phyloP scores from a whole-genome alignment of 2,797 vertebrate genomes.

The Oreochromis grahami region DNA sequence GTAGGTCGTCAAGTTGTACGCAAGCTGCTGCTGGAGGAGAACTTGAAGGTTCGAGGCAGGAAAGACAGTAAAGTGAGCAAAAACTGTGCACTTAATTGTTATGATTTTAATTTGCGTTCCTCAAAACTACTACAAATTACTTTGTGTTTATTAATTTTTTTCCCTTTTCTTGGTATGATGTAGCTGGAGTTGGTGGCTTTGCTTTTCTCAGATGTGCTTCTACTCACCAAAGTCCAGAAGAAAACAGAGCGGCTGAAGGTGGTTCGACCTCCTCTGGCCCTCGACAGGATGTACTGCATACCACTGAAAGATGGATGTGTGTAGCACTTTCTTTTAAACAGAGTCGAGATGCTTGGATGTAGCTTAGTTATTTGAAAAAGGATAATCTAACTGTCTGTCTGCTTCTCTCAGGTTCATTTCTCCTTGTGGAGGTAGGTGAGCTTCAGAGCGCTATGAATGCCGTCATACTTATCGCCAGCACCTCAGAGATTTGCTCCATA shows the following conservation, averaged over 20 bases:
- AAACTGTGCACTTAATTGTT: not conserved
- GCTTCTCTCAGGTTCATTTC: conserved; percentile 75
- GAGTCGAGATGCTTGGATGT: not conserved
- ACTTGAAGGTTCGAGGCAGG: conserved; percentile 75
- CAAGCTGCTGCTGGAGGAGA: conserved; percentile 79
- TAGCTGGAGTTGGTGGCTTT: conserved; percentile 81
- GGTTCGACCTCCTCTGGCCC: conserved; percentile 79
- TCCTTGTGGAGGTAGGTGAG: conserved; percentile 79
- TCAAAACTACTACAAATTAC: not conserved
- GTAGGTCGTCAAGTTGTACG: conserved; percentile 63
- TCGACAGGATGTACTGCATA: conserved; percentile 76
- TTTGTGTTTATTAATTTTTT: not conserved
- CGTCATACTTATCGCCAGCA: conserved; percentile 70
- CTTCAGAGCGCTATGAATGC: conserved; percentile 76
- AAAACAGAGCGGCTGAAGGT: conserved; percentile 80
- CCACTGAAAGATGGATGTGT: conserved; percentile 81
- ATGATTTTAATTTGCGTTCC: not conserved
- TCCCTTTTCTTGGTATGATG: not conserved
- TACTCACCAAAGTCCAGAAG: conserved; percentile 83
- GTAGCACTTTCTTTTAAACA: conserved; percentile 18
- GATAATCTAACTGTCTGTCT: not conserved
- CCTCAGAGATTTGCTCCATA: conserved; percentile 54
- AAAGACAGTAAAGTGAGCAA: conserved; percentile 82
- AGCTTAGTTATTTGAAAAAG: not conserved
- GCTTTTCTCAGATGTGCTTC: conserved; percentile 84